A percentile compares a stretch with the other conserved stretches of the same genome.
Conservation (phyloP, 2,888 invertebrate species). For the Eugnorisma glareosa region DNA sequence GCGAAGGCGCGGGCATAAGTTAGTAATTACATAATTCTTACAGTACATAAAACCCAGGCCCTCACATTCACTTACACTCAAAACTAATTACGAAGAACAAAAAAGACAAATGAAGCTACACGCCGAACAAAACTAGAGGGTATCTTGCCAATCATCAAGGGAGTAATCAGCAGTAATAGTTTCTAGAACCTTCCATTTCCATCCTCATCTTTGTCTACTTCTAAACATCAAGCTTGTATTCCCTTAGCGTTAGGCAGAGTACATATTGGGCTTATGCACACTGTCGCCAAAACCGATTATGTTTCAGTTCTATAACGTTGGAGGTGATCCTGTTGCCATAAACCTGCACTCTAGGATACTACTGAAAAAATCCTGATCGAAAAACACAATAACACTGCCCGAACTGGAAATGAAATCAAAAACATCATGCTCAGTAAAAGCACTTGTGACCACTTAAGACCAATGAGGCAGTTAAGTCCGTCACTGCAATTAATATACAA, state of each 20-base stretch:
- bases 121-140: not conserved
- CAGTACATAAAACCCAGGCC: not conserved
- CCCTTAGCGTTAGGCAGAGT: not conserved
- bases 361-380: not conserved
- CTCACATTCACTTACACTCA: not conserved
- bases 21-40: not conserved
- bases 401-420: not conserved
- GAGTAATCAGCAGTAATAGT: not conserved
- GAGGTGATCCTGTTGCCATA: not conserved
- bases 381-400: not conserved
- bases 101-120: conserved; percentile 3
- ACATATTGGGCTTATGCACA: not conserved
- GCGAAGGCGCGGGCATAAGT: no score
- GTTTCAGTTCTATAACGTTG: no score
- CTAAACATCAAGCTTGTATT: not conserved
- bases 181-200: not conserved
- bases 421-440: no score
- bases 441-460: not conserved
- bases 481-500: not conserved
- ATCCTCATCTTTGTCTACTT: not conserved
- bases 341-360: no score
- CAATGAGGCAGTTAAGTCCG: not conserved
- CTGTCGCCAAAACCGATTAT: not conserved
- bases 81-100: conserved; percentile 34
- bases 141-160: not conserved